phyloP scores from a whole-genome alignment of 2,113 vertebrate species.

The Chrysemys picta region DNA sequence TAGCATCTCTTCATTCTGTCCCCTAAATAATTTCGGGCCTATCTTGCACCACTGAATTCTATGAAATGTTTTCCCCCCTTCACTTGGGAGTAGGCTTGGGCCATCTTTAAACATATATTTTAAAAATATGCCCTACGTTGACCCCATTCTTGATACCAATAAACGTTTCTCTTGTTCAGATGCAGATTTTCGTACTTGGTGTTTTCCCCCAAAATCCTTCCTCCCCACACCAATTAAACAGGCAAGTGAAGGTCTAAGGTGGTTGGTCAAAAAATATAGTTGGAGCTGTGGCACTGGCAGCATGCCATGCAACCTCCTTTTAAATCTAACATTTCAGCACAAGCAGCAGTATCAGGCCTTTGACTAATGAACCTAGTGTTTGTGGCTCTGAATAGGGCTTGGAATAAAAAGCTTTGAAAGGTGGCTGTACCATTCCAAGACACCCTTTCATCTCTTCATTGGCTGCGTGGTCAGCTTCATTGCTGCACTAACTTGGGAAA shows the following conservation, averaged over 20 bases:
- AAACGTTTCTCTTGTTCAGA: neutral
- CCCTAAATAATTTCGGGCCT: neutral
- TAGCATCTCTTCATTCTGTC: neutral
- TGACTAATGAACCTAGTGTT: neutral
- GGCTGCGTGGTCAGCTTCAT: neutral
- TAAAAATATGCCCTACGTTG: rapidly evolving
- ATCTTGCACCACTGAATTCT: neutral
- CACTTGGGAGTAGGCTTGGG: neutral
- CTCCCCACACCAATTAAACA: rapidly evolving
- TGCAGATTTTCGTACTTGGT: neutral
- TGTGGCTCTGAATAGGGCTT: neutral
- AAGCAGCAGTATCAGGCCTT: neutral
- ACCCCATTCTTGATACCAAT: rapidly evolving
- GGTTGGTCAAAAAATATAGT: neutral
- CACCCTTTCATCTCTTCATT: neutral
- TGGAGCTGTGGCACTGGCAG: neutral
- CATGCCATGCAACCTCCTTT: neutral
- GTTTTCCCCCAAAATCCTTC: neutral
- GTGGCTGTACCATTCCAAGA: no score
- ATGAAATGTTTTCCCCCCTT: neutral
- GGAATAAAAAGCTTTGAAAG: neutral
- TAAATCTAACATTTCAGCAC: neutral
- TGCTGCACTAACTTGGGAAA: neutral
- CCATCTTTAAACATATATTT: neutral
- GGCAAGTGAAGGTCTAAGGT: rapidly evolving